Base-by-base conservation (phyloP, 2,888 invertebrate genomes). In the Mesorhabditis spiculigera region DNA sequence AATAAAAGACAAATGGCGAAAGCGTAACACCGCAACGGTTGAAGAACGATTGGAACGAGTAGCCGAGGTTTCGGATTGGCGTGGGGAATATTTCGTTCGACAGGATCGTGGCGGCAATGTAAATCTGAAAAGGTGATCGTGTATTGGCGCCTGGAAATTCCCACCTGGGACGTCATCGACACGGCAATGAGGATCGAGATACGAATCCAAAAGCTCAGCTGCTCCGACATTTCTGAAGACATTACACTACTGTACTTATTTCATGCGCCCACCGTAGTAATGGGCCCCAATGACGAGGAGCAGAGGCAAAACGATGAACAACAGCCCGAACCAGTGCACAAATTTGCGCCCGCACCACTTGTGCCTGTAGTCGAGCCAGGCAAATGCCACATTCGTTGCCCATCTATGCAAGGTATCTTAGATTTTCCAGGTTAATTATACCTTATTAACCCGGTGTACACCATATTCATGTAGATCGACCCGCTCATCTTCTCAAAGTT, bases 401-500 rank as follows among this genome's bases (percentile, higher is more conserved):
- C 75, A 77, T 63, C 77, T 72, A 50, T 43, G 67, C 13, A 45
- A n/a, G 28, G 28, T 28, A 63, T 63, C 8, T 8, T n/a, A 8
- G 16, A 28, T 3, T 2, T 63, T 8, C n/a, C 8, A 28, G 63
- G n/a, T n/a, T 6, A 16, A 2, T 3, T 41, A 10, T 41, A 70
- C 72, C 72, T 68, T 70, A 75, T 77, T 0, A 77, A 63, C 45
- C 77, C 77, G 3, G 75, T 75, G 43, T 71, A 77, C 4, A 77
- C 77, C 2, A 74, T 69, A 44, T 77, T 77, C 77, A 75, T 75
- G 67, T 82, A 84, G 43, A 84, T 80, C 4, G 79, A 79, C 2
- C 82, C 82, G 8, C 75, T 74, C 16, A 82, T 70, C 58, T 81
- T 78, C 64, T 84, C 84, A 82, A 84, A 81, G 70, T 84, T 84